A percentile compares a stretch with the other conserved stretches of the same genome.
Conservation (phyloP, 53 echinoderm and acorn worm species). For the Patiria pectinifera region DNA sequence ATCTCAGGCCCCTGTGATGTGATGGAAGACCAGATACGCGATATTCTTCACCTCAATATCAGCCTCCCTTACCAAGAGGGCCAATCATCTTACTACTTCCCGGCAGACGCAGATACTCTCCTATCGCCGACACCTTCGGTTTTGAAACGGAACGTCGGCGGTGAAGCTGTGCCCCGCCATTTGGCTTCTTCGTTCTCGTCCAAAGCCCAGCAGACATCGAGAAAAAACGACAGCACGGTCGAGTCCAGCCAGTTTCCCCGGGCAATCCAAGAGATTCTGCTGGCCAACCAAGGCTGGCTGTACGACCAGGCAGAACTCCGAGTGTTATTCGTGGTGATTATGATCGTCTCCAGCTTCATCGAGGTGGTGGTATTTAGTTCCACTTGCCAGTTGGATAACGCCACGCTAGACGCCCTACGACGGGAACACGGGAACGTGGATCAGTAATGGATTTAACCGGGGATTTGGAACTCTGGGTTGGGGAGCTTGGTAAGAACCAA, state of each 20-base stretch:
- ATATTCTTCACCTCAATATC: conserved; percentile 38
- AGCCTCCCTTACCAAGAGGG: conserved; percentile 36
- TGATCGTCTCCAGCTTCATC: conserved; percentile 69
- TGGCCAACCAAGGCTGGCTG: conserved; percentile 80
- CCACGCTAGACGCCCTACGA: conserved; percentile 71
- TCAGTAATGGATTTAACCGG: conserved; percentile 38
- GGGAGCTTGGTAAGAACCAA: conserved; percentile 41
- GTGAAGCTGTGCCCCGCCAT: not conserved
- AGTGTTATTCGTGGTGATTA: conserved; percentile 60
- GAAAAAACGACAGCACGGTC: not conserved
- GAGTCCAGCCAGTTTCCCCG: conserved; percentile 3
- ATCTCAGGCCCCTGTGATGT: conserved; percentile 42
- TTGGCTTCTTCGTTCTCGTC: not conserved
- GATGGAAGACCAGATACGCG: conserved; percentile 42
- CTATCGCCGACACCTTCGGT: not conserved
- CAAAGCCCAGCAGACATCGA: not conserved
- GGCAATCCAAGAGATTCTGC: conserved; percentile 20
- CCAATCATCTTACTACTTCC: not conserved
- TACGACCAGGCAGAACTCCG: conserved; percentile 68
- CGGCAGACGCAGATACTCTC: not conserved
- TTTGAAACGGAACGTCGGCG: not conserved
- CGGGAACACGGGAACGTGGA: conserved; percentile 24
- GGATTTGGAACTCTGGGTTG: conserved; percentile 43
- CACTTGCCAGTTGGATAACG: conserved; percentile 72
- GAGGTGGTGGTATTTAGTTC: conserved; percentile 60